Percentiles rank a stretch among this genome's conserved stretches.
Evolutionary conservation across 2,113 vertebrate species (phyloP).

Genomic region (Phylloscopus trochilus): DNA sequence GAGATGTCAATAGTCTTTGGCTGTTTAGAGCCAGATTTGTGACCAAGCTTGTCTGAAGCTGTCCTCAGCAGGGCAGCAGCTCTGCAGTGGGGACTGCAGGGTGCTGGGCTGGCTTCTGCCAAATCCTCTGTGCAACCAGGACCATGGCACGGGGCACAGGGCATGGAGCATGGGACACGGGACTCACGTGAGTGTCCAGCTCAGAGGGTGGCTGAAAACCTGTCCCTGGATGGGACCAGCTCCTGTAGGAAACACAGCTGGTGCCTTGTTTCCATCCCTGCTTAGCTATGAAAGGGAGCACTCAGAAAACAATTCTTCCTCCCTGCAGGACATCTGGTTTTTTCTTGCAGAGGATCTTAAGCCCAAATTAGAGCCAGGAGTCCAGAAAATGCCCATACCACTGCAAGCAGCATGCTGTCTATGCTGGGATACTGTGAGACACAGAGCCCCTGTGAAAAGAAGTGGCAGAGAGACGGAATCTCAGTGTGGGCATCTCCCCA

Average conservation of each 20-base stretch:
- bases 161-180: rapidly evolving
- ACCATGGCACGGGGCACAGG: rapidly evolving
- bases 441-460: rapidly evolving
- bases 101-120: background rate
- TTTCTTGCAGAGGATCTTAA: background rate
- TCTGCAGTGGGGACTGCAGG: background rate
- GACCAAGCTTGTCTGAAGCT: background rate
- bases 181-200: rapidly evolving
- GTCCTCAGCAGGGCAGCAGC: background rate
- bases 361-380: background rate
- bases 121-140: rapidly evolving
- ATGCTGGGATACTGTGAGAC: background rate
- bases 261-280: background rate
- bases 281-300: background rate
- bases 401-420: background rate
- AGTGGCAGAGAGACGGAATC: background rate
- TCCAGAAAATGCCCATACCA: background rate
- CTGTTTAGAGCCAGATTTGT: background rate
- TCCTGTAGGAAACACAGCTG: background rate
- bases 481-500: rapidly evolving
- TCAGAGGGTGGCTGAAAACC: rapidly evolving
- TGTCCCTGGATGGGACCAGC: background rate
- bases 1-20: background rate
- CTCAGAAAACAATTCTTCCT: background rate
- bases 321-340: background rate